A percentile compares a stretch with the other conserved stretches of the same genome.
phyloP scores from a whole-genome alignment of 2,113 vertebrate genomes.

The Arvicanthis niloticus region DNA sequence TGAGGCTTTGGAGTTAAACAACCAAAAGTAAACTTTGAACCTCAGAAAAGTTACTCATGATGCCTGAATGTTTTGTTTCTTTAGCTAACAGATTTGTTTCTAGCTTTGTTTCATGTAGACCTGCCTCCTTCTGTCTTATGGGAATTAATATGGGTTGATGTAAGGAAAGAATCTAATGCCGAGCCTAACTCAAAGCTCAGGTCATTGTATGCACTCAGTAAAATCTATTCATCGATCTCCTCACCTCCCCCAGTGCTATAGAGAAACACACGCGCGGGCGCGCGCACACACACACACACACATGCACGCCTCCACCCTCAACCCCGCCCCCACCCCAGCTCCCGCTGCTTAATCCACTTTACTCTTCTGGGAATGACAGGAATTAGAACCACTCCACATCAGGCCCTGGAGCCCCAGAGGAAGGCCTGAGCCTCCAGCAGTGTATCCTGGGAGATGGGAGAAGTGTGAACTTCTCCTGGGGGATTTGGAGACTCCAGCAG shows the following conservation, averaged over 20 bases:
- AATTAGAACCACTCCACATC: background rate
- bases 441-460: too few relatives aligned
- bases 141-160: background rate
- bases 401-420: background rate
- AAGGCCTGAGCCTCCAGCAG: background rate
- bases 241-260: background rate
- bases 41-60: background rate
- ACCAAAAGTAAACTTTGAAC: background rate
- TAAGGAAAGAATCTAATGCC: background rate
- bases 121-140: background rate
- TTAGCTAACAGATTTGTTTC: background rate
- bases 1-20: background rate
- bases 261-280: background rate
- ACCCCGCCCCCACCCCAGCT: too few relatives aligned
- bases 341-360: background rate
- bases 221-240: background rate
- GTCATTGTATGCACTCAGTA: too few relatives aligned
- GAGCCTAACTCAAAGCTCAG: background rate
- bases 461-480: background rate
- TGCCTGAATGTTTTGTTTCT: background rate
- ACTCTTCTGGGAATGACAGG: background rate
- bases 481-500: background rate
- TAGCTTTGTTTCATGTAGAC: background rate
- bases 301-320: too few relatives aligned
- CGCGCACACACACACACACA: too few relatives aligned